phyloP scores from a whole-genome alignment of 35 echinoderm and acorn worm genomes.

The Ophiothrix spiculata region DNA sequence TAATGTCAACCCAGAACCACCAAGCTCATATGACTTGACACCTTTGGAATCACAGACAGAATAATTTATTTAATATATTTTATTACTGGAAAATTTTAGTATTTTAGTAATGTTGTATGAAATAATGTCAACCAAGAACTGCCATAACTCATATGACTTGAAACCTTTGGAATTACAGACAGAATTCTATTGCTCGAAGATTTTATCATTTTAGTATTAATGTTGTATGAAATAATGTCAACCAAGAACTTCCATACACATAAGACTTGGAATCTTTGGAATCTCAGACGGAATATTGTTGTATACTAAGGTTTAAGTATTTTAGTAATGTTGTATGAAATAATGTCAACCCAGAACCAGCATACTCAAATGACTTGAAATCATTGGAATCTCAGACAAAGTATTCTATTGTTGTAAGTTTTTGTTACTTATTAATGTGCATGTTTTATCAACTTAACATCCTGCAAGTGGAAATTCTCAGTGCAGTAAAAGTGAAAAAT shows the following conservation, averaged over 20 bases:
- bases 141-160: neutral
- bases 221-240: too few relatives aligned
- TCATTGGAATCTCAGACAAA: neutral
- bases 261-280: neutral
- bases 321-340: neutral
- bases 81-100: neutral
- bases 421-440: too few relatives aligned
- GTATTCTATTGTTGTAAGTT: too few relatives aligned
- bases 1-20: neutral
- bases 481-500: too few relatives aligned
- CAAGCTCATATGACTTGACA: neutral
- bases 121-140: neutral
- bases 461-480: too few relatives aligned
- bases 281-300: neutral
- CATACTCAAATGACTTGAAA: neutral
- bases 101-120: too few relatives aligned
- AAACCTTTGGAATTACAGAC: neutral
- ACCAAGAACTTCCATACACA: neutral
- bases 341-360: neutral
- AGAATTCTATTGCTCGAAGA: neutral
- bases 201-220: too few relatives aligned
- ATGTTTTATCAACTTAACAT: too few relatives aligned
- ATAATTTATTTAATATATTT: too few relatives aligned
- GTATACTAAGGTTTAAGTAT: neutral
- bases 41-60: neutral